These are phyloP conservation scores for Enteromius treurensis DNA, from an alignment of 2,797 vertebrate genomes.

Conservation along the genomic window DNA sequence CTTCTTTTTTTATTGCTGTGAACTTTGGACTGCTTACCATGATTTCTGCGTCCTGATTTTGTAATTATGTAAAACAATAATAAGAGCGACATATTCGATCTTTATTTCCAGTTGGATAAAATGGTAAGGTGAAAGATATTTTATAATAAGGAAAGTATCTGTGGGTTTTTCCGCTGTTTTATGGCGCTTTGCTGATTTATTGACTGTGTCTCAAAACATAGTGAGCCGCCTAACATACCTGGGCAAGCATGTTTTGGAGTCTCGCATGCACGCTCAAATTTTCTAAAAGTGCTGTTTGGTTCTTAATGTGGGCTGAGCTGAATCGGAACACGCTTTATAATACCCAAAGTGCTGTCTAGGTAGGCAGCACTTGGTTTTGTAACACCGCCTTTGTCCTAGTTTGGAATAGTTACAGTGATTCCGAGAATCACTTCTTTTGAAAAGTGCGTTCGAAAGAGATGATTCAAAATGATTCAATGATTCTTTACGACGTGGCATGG, in stretches of 20 bases:
- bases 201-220: background rate
- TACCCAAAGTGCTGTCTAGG: background rate
- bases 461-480: background rate
- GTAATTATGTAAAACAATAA: background rate
- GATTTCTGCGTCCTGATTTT: constrained; percentile 15
- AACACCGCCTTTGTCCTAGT: background rate
- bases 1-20: background rate
- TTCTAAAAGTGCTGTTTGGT: background rate
- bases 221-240: background rate
- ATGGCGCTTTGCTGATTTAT: background rate
- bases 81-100: background rate
- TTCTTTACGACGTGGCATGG: background rate
- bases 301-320: background rate
- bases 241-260: background rate
- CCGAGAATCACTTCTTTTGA: constrained; percentile 1
- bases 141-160: background rate
- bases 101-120: background rate
- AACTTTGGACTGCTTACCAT: constrained; percentile 14
- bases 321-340: background rate
- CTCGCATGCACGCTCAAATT: background rate
- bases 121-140: constrained; percentile 26
- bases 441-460: background rate
- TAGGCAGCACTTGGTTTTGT: background rate
- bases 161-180: background rate
- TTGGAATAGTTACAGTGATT: background rate